A percentile compares a stretch with the other conserved stretches of the same genome.
Evolutionary conservation across 2,888 invertebrate genomes (phyloP).

Genomic region (Drosophila hamatofila): DNA sequence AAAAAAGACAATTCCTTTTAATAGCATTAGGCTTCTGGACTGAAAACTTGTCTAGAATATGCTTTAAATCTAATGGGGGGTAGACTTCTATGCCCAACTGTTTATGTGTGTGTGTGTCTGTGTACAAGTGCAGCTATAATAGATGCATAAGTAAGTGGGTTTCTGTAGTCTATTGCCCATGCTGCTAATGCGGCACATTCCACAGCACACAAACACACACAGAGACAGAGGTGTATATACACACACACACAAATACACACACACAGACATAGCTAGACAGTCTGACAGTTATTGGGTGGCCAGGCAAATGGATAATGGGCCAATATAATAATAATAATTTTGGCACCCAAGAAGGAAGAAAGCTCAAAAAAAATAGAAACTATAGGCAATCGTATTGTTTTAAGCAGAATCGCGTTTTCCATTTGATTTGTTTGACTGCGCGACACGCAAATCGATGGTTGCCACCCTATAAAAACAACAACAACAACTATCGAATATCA

Average conservation of each 20-base stretch:
- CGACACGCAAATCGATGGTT: slow-evolving; percentile 78
- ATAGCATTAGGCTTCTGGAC: background rate
- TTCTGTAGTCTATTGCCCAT: slow-evolving; percentile 35
- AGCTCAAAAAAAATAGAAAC: slow-evolving; percentile 3
- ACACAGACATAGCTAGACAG: slow-evolving; percentile 13
- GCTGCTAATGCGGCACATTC: slow-evolving; percentile 37
- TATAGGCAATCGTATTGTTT: slow-evolving; percentile 51
- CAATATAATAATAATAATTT: slow-evolving; percentile 60
- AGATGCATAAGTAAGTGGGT: slow-evolving; percentile 30
- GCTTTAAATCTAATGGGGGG: background rate
- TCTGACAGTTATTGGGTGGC: slow-evolving; percentile 52
- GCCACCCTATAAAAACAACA: slow-evolving; percentile 56
- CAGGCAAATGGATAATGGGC: slow-evolving; percentile 44
- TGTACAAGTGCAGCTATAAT: slow-evolving; percentile 28
- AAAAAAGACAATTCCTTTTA: background rate
- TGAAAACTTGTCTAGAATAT: background rate
- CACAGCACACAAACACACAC: slow-evolving; percentile 14
- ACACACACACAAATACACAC: background rate
- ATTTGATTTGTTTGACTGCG: slow-evolving; percentile 63
- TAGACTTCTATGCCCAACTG: slow-evolving; percentile 22
- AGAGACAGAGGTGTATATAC: background rate
- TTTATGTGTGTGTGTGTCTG: slow-evolving; percentile 4
- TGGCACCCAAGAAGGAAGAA: slow-evolving; percentile 36
- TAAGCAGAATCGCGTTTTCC: slow-evolving; percentile 53
- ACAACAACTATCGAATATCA: slow-evolving; percentile 16